Evolutionary conservation across 2,797 vertebrate genomes (phyloP), one percentile per base, ranked within the genome.

Genomic region (Huso huso): DNA sequence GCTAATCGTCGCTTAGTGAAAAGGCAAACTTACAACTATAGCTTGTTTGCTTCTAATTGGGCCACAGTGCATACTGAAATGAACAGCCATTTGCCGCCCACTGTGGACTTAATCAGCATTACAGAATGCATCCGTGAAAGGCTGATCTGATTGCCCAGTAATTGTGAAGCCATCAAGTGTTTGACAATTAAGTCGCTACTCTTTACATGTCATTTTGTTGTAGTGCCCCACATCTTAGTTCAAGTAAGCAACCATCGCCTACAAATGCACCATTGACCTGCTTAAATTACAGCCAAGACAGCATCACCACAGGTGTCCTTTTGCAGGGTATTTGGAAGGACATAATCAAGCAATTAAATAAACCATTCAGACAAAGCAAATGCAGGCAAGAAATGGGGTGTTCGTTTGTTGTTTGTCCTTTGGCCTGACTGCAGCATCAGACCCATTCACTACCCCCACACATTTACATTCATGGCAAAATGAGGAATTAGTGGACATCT

Each of bases 181-280:
- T 74, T 77, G 73, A 76, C 76, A 83, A 85, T 86, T 84, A 82
- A 71, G 73, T 76, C 72, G 65, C 75, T 76, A 72, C 84, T 79
- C 49, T 58, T 49, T 13, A 18, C 13, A 13, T 78, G 74, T 76
- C 70, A 69, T 75, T 62, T 37, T 62, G 10, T 64, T 64, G 23
- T 37, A 37, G 1, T 37, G n/a, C 48, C 13, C 0, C 11, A 50
- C 48, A n/a, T 0, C 64, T 75, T 77, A 72, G 71, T 77, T 81
- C 77, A 76, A 0, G 72, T 51, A 62, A 0, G 18, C 66, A 72
- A 64, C 0, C n/a, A 81, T 82, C 72, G 63, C 64, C 0, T 2
- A 55, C 74, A 76, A 73, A 62, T 72, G 66, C 67, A 51, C 60
- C 66, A 73, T 65, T 63, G 62, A 69, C 62, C 67, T 60, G 69